A percentile compares a stretch with the other conserved stretches of the same genome.
These are phyloP conservation scores for Anolis carolinensis DNA, from an alignment of 2,113 vertebrate genomes.

Conservation along the genomic window DNA sequence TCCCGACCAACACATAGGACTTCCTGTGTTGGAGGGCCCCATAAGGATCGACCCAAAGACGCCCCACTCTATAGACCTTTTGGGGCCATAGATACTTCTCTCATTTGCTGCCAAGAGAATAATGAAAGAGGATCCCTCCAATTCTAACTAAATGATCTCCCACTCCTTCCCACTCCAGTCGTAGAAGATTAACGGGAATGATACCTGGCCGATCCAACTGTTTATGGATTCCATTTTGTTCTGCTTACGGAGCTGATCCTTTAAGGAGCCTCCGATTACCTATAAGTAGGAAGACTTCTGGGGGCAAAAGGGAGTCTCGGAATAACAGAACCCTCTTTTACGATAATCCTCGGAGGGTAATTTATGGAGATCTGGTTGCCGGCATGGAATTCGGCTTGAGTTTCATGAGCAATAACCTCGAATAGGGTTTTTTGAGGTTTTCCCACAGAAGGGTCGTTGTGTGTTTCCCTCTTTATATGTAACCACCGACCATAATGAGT, in stretches of 20 bases:
- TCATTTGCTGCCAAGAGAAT: not conserved
- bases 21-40: no score
- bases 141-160: not conserved
- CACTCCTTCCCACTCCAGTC: not conserved
- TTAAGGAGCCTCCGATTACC: not conserved
- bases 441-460: constrained; percentile 45
- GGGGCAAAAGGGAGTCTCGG: not conserved
- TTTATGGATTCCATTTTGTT: not conserved
- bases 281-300: constrained; percentile 4
- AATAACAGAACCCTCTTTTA: constrained; percentile 26
- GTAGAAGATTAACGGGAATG: not conserved
- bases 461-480: constrained; percentile 2
- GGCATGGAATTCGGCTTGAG: constrained; percentile 35
- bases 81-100: no score
- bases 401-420: constrained; percentile 63
- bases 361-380: constrained; percentile 51
- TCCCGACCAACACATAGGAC: no score
- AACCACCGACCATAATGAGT: constrained; percentile 1
- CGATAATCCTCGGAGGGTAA: constrained; percentile 38
- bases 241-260: not conserved
- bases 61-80: no score
- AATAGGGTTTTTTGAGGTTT: constrained; percentile 26
- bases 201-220: not conserved
- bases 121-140: not conserved
- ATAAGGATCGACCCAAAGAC: no score